phyloP scores from a whole-genome alignment of 2,888 invertebrate genomes.

The Drymonia ruficornis region DNA sequence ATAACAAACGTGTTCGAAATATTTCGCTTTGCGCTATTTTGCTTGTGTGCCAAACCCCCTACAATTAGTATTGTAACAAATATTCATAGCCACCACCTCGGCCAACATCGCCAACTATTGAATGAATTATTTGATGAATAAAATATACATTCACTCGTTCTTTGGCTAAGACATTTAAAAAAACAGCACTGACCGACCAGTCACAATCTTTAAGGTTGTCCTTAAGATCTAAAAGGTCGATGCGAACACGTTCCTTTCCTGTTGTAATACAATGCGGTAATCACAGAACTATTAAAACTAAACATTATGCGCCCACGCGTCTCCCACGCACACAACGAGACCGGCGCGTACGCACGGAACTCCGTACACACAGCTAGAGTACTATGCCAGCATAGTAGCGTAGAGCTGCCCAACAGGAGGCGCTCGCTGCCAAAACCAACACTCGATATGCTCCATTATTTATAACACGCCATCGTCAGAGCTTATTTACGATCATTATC shows the following conservation, averaged over 20 bases:
- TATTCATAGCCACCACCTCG: not conserved
- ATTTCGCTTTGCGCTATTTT: not conserved
- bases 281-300: slow-evolving; percentile 4
- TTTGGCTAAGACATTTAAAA: not conserved
- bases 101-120: not conserved
- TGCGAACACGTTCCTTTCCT: slow-evolving; percentile 3
- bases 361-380: slow-evolving; percentile 5
- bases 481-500: slow-evolving; percentile 5
- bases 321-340: slow-evolving; percentile 5
- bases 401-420: slow-evolving; percentile 1
- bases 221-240: slow-evolving; percentile 1
- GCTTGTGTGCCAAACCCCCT: slow-evolving; percentile 5
- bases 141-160: slow-evolving; percentile 1
- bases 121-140: not conserved
- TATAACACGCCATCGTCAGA: slow-evolving; percentile 6
- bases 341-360: slow-evolving; percentile 6
- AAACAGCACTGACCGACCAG: not conserved
- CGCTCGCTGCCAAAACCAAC: slow-evolving; percentile 7
- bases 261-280: slow-evolving; percentile 6
- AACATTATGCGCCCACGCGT: slow-evolving; percentile 7
- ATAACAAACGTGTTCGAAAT: slow-evolving; percentile 1
- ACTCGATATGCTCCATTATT: slow-evolving; percentile 1
- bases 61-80: not conserved
- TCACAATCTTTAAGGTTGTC: not conserved
- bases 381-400: slow-evolving; percentile 5